phyloP scores from a whole-genome alignment of 2,888 invertebrate species.

The Acholoe squamosa region DNA sequence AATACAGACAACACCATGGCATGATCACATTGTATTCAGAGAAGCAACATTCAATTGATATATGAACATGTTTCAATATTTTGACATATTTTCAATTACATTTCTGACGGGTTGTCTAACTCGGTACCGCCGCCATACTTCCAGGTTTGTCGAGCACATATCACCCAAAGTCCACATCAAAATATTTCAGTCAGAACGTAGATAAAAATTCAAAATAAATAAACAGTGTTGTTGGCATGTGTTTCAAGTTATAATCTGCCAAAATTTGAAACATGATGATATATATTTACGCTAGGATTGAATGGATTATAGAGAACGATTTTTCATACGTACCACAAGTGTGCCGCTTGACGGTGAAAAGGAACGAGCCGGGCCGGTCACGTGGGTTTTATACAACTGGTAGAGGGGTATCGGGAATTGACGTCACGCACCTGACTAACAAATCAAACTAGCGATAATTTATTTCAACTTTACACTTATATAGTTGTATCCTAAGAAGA shows the following conservation, averaged over 20 bases:
- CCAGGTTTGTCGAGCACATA: background rate
- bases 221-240: background rate
- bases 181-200: background rate
- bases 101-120: background rate
- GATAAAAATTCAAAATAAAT: background rate
- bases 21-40: too few species aligned
- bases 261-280: slow-evolving; percentile 57
- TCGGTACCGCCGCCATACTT: slow-evolving; percentile 18
- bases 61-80: too few species aligned
- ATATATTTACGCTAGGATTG: background rate
- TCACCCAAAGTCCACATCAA: background rate
- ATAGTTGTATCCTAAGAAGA: background rate
- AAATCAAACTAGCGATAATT: too few species aligned
- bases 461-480: background rate
- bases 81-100: background rate
- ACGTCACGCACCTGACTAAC: slow-evolving; percentile 26
- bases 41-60: too few species aligned
- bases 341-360: slow-evolving; percentile 73
- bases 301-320: slow-evolving; percentile 50
- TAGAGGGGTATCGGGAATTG: slow-evolving; percentile 71
- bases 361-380: slow-evolving; percentile 73
- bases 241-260: background rate
- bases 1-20: background rate
- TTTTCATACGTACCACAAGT: slow-evolving; percentile 58
- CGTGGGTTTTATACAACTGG: slow-evolving; percentile 74